phyloP scores from a whole-genome alignment of 2,797 vertebrate species.

The Aselliscus stoliczkanus region DNA sequence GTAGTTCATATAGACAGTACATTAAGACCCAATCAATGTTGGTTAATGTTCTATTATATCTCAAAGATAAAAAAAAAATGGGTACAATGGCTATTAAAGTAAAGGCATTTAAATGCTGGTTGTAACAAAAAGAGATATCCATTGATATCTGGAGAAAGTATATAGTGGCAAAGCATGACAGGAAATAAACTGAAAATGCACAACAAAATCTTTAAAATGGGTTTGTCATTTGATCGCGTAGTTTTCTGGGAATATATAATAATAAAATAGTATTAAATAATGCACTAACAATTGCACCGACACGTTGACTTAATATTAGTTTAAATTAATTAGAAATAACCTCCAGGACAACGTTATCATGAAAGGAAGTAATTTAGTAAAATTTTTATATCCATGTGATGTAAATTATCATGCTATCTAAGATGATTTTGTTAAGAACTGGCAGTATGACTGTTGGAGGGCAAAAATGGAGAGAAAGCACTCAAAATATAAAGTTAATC shows the following conservation, averaged over 20 bases:
- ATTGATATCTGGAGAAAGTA: not conserved
- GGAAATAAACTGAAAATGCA: not conserved
- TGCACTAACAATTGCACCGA: not conserved
- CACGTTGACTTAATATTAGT: not conserved
- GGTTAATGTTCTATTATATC: not conserved
- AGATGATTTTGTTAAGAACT: not conserved
- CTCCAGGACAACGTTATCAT: not conserved
- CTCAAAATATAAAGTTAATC: not conserved
- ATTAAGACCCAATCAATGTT: not conserved
- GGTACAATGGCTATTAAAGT: not conserved
- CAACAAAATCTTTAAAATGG: not conserved
- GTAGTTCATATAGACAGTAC: not conserved
- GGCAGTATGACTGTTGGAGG: not conserved
- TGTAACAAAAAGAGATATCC: not conserved
- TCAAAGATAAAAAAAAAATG: not conserved
- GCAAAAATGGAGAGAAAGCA: not conserved
- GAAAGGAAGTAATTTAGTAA: not conserved
- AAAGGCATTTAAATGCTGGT: not conserved
- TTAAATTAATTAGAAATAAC: not conserved
- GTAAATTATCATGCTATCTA: not conserved
- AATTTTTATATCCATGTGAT: not conserved
- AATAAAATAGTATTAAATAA: not conserved
- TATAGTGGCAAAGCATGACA: not conserved
- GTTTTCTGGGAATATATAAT: not conserved
- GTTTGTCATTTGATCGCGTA: not conserved